Evolutionary conservation across 1,140 invertebrate species (phyloP), one percentile per base, ranked within the genome.

Genomic region (Ooceraea biroi): DNA sequence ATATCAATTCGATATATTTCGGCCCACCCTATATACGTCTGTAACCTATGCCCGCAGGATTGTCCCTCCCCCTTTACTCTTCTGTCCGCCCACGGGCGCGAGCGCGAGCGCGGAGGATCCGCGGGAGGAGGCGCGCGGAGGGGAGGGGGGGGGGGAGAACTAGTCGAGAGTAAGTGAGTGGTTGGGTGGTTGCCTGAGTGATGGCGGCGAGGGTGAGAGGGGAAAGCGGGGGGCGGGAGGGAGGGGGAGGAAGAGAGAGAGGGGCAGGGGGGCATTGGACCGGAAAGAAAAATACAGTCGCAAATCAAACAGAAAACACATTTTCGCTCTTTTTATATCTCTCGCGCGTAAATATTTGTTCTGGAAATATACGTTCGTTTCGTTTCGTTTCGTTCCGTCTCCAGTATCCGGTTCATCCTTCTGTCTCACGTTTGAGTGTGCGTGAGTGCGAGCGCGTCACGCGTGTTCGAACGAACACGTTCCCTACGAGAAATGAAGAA

Each of bases 301-400:
- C 89, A 90, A 91, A 91, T 90, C 90, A 91, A 91, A 89, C 89
- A 90, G 90, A 91, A 91, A 91, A 91, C 88, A 89, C 89, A 91
- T 90, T 91, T 91, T 90, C 87, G 46, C 84, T 83, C 85, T 91
- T 88, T 90, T 91, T 90, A 71, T 88, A 86, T 65, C 65, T 84
- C 78, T 89, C 88, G 84, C 83, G 76, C 84, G 90, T 90, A 91
- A 91, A 91, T 90, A 90, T 91, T 91, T 91, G 88, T 90, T 90
- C 90, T 89, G 87, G 83, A 91, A 90, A 91, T 91, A 90, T 91
- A 91, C 89, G 87, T 90, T 90, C 87, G 82, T 91, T 85, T 87
- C 87, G 78, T 88, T 87, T 85, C 72, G 57, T 86, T 83, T 85
- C 69, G 46, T 71, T 71, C 60, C 63, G 66, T 78, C 61, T 68